phyloP scores from a whole-genome alignment of 1,140 invertebrate species.

The Sarcophaga peregrina region DNA sequence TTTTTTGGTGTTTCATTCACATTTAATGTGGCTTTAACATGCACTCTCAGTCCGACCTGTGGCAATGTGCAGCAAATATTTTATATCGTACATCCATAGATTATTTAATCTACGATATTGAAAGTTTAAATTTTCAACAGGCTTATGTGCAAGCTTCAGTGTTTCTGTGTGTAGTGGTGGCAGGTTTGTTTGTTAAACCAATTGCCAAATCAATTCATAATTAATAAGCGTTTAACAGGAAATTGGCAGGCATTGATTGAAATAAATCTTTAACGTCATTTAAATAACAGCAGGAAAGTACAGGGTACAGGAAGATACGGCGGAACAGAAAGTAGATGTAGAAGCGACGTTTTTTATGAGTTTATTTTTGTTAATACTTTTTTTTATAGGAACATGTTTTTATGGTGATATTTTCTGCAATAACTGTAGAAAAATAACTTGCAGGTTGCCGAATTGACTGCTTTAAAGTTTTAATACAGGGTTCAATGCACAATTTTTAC shows the following conservation, averaged over 20 bases:
- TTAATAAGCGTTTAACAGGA: constrained; percentile 10
- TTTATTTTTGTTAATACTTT: too few relatives aligned
- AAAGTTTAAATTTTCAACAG: background rate
- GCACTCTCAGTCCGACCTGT: background rate
- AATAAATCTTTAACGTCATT: too few relatives aligned
- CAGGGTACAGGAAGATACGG: too few relatives aligned
- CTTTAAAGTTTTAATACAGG: too few relatives aligned
- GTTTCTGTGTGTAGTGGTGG: background rate
- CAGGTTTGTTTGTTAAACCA: background rate
- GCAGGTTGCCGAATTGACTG: too few relatives aligned
- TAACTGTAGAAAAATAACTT: too few relatives aligned
- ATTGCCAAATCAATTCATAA: constrained; percentile 9
- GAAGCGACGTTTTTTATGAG: too few relatives aligned
- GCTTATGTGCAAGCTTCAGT: background rate
- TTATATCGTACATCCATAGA: background rate
- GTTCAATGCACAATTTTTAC: too few relatives aligned
- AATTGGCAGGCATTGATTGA: background rate
- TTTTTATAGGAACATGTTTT: too few relatives aligned
- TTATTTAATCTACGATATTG: background rate
- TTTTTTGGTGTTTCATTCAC: background rate
- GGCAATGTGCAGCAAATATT: background rate
- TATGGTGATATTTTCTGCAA: too few relatives aligned
- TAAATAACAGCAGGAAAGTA: too few relatives aligned
- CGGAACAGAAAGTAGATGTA: too few relatives aligned
- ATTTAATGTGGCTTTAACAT: background rate